These are phyloP conservation scores for Pogonognathellus flavescens DNA, from an alignment of 1,140 invertebrate species.

Conservation along the genomic window DNA sequence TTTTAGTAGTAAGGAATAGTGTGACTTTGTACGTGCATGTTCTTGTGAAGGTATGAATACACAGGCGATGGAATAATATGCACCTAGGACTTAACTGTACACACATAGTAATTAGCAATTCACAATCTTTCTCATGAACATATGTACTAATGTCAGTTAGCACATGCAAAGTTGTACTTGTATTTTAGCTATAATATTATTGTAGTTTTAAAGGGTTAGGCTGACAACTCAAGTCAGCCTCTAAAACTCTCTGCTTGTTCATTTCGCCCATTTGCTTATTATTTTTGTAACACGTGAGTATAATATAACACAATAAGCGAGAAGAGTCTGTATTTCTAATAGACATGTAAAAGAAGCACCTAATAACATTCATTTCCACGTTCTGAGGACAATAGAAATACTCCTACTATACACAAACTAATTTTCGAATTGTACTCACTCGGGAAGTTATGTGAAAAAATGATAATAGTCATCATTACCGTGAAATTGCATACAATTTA, in stretches of 20 bases:
- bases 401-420: not conserved
- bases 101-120: conserved; percentile 45
- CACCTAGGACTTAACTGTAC: conserved; percentile 1
- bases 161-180: conserved; percentile 38
- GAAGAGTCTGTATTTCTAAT: not conserved
- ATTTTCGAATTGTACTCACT: conserved; percentile 1
- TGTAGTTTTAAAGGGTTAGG: not conserved
- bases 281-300: conserved; percentile 12
- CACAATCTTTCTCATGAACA: conserved; percentile 44
- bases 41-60: not conserved
- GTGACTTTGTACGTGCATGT: not conserved
- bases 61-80: not conserved
- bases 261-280: conserved; percentile 23
- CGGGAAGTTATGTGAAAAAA: conserved; percentile 20
- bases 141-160: conserved; percentile 39
- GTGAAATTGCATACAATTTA: conserved; percentile 38
- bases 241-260: not conserved
- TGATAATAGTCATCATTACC: conserved; percentile 47
- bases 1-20: not conserved
- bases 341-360: not conserved
- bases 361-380: not conserved
- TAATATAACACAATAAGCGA: not conserved
- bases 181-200: not conserved
- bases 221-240: not conserved
- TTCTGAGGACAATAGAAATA: conserved; percentile 8